phyloP scores from a whole-genome alignment of 2,888 invertebrate species.

The Leptogaster cylindrica region DNA sequence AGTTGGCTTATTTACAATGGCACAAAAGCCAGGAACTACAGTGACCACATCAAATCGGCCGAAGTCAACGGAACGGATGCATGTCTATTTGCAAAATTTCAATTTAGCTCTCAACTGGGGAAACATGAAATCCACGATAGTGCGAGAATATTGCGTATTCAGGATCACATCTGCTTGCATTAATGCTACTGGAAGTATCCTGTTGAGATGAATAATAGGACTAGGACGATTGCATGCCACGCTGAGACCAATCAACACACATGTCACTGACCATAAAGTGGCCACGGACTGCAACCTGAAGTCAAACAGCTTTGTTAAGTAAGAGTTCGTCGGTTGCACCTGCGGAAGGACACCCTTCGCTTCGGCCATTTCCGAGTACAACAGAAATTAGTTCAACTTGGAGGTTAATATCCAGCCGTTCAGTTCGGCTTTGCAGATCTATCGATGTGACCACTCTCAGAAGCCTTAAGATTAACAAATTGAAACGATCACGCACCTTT shows the following conservation, averaged over 20 bases:
- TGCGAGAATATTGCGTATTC: too few species aligned
- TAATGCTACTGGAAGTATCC: constrained; percentile 16
- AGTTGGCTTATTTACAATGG: too few species aligned
- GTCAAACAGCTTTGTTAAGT: not conserved
- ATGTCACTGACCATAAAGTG: constrained; percentile 39
- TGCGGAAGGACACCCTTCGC: constrained; percentile 23
- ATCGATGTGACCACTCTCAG: constrained; percentile 43
- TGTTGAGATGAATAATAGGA: constrained; percentile 33
- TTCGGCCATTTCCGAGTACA: constrained; percentile 22
- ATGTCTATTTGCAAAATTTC: too few species aligned
- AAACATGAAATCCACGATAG: too few species aligned
- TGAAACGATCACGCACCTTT: too few species aligned
- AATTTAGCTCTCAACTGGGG: too few species aligned
- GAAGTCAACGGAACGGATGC: too few species aligned
- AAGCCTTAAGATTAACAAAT: too few species aligned
- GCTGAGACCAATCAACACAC: constrained; percentile 40
- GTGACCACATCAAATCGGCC: too few species aligned
- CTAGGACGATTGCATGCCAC: constrained; percentile 42
- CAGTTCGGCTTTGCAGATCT: constrained; percentile 10
- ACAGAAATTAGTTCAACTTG: constrained; percentile 43
- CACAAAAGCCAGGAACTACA: too few species aligned
- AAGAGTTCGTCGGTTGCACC: constrained; percentile 36
- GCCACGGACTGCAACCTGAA: constrained; percentile 8
- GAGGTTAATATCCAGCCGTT: constrained; percentile 28
- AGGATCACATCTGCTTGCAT: constrained; percentile 11